Conservation (phyloP, 2,113 vertebrate species). For the Lasiurus cinereus region DNA sequence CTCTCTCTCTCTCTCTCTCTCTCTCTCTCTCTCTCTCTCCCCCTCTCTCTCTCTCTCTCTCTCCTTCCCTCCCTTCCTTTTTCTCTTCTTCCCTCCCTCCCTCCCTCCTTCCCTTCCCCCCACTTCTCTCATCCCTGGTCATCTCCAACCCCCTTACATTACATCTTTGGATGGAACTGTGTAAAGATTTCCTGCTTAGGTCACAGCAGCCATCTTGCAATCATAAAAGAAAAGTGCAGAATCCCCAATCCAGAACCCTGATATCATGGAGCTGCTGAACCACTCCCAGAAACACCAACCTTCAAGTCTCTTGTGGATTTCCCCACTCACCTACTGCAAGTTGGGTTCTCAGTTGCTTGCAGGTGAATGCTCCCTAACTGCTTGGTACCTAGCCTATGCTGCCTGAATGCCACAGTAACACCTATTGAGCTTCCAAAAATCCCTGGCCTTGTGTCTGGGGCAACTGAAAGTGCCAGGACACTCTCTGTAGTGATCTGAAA, state of each 20-base stretch:
- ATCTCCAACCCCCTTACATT: not conserved
- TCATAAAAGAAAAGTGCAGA: not conserved
- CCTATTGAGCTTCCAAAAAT: not conserved
- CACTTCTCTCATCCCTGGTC: not conserved
- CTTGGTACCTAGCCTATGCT: not conserved
- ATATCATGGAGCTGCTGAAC: not conserved
- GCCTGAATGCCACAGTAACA: not conserved
- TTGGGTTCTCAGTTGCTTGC: not conserved
- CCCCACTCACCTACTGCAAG: not conserved
- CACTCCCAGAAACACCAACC: not conserved
- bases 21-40: not conserved
- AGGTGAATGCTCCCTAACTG: not conserved
- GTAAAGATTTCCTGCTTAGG: not conserved
- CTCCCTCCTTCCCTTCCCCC: too few species aligned
- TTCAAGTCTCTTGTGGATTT: not conserved
- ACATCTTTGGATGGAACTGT: not conserved
- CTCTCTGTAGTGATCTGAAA: not conserved
- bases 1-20: not conserved
- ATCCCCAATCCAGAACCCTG: not conserved
- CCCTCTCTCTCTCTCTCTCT: not conserved
- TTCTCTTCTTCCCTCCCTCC: too few species aligned
- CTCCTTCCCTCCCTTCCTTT: not conserved
- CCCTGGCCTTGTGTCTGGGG: not conserved
- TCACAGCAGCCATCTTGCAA: slow-evolving; percentile 22
- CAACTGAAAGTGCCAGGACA: not conserved